These are phyloP conservation scores for Urocolius indicus DNA, from an alignment of 2,113 vertebrate genomes.

Conservation along the genomic window DNA sequence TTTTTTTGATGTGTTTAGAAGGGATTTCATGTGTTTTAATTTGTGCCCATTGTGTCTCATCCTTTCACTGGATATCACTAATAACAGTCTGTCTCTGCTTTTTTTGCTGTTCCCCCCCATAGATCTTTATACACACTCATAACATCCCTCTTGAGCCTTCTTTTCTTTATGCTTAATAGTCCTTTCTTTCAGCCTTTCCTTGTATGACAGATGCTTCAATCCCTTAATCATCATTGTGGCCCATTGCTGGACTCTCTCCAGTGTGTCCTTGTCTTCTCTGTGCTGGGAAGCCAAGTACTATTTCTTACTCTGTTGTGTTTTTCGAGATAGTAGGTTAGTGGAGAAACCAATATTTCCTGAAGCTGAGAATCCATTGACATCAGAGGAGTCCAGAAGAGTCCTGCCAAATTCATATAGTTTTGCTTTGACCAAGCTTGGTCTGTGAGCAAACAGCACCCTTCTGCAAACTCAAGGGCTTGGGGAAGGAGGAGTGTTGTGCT, in stretches of 20 bases:
- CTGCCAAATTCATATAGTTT: background rate
- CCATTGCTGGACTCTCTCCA: background rate
- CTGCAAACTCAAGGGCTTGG: background rate
- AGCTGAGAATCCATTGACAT: background rate
- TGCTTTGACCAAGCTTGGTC: background rate
- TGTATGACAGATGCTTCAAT: background rate
- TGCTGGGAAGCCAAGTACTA: background rate
- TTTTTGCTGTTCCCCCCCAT: accelerated
- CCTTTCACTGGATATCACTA: background rate
- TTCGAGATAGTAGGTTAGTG: background rate
- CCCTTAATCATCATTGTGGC: background rate
- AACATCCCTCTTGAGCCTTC: background rate
- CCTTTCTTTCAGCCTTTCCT: background rate
- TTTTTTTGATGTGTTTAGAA: background rate
- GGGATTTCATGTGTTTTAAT: background rate
- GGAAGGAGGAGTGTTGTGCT: background rate
- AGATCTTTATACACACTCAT: background rate
- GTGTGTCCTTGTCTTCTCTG: background rate
- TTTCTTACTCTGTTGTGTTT: background rate
- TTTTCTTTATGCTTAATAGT: background rate
- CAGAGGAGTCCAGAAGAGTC: background rate
- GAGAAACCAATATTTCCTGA: background rate
- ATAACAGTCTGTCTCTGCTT: background rate
- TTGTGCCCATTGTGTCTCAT: background rate
- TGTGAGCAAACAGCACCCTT: background rate